Evolutionary conservation across 1,140 invertebrate species (phyloP), one percentile per base, ranked within the genome.

Genomic region (Drosophila takahashii): DNA sequence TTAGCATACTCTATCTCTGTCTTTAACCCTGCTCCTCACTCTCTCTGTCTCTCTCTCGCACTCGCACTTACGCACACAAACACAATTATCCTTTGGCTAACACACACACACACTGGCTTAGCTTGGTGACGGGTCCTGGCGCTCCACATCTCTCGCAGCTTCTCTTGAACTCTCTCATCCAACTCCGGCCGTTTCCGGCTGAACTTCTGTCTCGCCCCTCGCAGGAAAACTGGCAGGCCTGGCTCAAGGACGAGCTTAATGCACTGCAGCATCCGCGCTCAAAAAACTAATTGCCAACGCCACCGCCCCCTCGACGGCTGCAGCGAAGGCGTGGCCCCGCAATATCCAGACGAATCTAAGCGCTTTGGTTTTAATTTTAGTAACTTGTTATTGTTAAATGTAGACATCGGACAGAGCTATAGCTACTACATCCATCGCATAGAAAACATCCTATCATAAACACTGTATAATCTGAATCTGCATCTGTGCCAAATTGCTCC

Each of bases 201-300:
- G 65, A 69, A 72, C 62, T 67, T 76, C 70, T 79, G 47, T 86
- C 78, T 86, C 71, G 59, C 71, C 71, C 75, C 65, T 61, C 13
- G 50, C 76, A 91, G 89, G 89, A 91, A 61, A 85, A 89, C 61
- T 91, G 77, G 84, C 89, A 91, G 56, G 67, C 81, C 36, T 91
- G 89, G 90, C 81, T 91, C 48, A 91, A 91, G 76, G 89, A 91
- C 51, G 89, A 91, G 62, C 66, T 91, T 18, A 91, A 91, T 59
- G 81, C 89, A 52, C 64, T 91, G 65, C 89, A 91, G 69, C 76
- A 79, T 22, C 61, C 85, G 64, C 80, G 75, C 62, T 50, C 81
- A 75, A 90, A 81, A 91, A 85, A 85, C 85, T 91, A 77, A 91
- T 69, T 70, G 58, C 77, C 69, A 71, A 27, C 9, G 39, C 34